Evolutionary conservation across 2,888 invertebrate genomes (phyloP).

Genomic region (Drosophila mettleri): DNA sequence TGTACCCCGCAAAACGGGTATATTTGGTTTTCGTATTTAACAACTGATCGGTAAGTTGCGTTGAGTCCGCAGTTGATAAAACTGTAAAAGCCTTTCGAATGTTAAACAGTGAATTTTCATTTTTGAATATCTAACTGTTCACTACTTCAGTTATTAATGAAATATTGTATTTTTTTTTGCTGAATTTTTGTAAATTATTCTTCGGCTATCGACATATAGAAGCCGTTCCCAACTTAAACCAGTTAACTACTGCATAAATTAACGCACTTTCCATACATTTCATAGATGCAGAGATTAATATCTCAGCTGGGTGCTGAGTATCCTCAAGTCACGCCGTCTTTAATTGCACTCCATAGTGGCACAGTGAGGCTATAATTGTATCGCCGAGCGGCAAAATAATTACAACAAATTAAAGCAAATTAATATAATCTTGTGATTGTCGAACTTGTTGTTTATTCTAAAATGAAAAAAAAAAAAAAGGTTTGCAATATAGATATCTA

Average conservation of each 20-base stretch:
- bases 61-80: too few species aligned
- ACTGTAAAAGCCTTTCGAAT: too few species aligned
- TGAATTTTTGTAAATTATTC: too few species aligned
- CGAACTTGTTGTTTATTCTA: slow-evolving; percentile 26
- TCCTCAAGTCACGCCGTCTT: slow-evolving; percentile 3
- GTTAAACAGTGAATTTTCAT: too few species aligned
- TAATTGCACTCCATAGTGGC: not conserved
- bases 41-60: too few species aligned
- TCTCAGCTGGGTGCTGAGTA: not conserved
- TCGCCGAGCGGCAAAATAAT: slow-evolving; percentile 42
- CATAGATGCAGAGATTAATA: not conserved
- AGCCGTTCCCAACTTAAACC: too few species aligned
- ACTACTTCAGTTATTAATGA: too few species aligned
- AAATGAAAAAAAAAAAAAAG: not conserved
- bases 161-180: too few species aligned
- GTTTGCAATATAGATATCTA: slow-evolving; percentile 8
- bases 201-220: too few species aligned
- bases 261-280: not conserved
- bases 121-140: too few species aligned
- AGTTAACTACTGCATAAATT: too few species aligned
- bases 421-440: slow-evolving; percentile 33
- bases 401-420: slow-evolving; percentile 60
- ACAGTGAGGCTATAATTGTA: slow-evolving; percentile 48
- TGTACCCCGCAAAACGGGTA: not conserved
- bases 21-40: not conserved